These are phyloP conservation scores for Pimpla rufipes DNA, from an alignment of 2,888 invertebrate genomes.

Conservation along the genomic window DNA sequence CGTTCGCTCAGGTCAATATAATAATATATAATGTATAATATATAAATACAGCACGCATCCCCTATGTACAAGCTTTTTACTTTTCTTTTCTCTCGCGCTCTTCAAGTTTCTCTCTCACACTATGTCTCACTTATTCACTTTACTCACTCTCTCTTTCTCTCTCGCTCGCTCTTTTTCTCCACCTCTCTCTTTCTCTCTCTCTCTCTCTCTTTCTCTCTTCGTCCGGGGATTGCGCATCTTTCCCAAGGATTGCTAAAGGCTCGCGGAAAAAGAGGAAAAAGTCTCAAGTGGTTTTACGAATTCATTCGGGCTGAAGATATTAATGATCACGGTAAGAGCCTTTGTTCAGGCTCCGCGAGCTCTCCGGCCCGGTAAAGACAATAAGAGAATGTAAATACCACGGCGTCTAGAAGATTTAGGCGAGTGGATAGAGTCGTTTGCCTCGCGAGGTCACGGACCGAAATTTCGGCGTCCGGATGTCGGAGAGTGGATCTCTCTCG, in stretches of 20 bases:
- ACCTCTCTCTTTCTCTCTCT: too few species aligned
- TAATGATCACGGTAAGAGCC: slow-evolving; percentile 25
- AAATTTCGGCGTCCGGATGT: slow-evolving; percentile 66
- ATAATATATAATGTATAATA: slow-evolving; percentile 71
- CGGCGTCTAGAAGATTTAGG: slow-evolving; percentile 48
- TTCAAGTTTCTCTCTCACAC: slow-evolving; percentile 58
- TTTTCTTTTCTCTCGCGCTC: slow-evolving; percentile 55
- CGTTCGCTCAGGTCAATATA: slow-evolving; percentile 65
- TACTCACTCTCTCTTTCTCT: neutral
- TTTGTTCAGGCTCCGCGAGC: neutral
- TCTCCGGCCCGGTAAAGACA: neutral
- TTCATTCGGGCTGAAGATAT: slow-evolving; percentile 23
- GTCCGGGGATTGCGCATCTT: slow-evolving; percentile 53
- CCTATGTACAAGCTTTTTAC: slow-evolving; percentile 76
- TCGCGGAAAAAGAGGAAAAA: slow-evolving; percentile 2
- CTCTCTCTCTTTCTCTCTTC: slow-evolving; percentile 19
- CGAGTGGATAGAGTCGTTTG: slow-evolving; percentile 27
- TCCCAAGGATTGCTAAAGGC: slow-evolving; percentile 22
- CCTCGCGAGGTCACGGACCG: slow-evolving; percentile 57
- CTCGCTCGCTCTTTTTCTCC: neutral
- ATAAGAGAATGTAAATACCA: slow-evolving; percentile 31
- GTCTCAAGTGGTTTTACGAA: slow-evolving; percentile 23
- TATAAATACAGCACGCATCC: slow-evolving; percentile 79
- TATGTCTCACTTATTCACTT: slow-evolving; percentile 58
- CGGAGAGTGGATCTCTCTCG: slow-evolving; percentile 26